Base-by-base conservation (phyloP, 2,113 vertebrate species). In the Danionella cerebrum region DNA sequence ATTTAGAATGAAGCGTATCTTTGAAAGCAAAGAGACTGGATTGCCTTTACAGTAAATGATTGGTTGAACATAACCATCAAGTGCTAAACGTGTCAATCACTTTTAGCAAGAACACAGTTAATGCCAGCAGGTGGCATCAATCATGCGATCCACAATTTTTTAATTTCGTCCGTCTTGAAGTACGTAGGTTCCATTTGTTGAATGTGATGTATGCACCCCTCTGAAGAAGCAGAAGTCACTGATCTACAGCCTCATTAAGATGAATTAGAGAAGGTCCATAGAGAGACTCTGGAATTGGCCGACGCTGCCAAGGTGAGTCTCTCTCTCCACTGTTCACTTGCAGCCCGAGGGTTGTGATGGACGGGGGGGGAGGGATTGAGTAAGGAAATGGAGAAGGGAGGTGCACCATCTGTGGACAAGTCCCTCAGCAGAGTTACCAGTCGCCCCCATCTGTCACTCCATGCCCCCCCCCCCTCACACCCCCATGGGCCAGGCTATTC, bases 201-300 rank as follows among this genome's bases (percentile, higher is more conserved):
- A 38, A 36, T 64, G 41, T 69, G 78, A 79, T 75, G 72, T 65
- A 77, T 71, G 72, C 54, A 55, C 64, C 65, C 59, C 31, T 77
- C 64, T 79, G 67, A 71, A 75, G 70, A 81, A 81, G 75, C 70
- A 81, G 74, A 77, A 83, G 83, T 79, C 80, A 78, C 79, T 82
- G 83, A 86, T 86, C 48, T 80, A 81, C 84, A 74, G 76, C 67
- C 84, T 87, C 81, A 82, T 87, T 87, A 85, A 81, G 85, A 87
- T 86, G 85, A 87, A 89, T 88, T 87, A 89, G 83, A 69, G 74
- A 71, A 65, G 68, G 58, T 65, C 54, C 80, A 69, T 73, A 42
- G 52, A 81, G 67, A 69, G 68, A 74, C 80, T n/a, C 50, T 35
- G 16, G 65, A 55, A 68, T 65, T 58, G 67, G 59, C 52, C 67